Evolutionary conservation across 1,140 invertebrate genomes (phyloP), one percentile per base, ranked within the genome.

Genomic region (Hyposmocoma kahamanoa): DNA sequence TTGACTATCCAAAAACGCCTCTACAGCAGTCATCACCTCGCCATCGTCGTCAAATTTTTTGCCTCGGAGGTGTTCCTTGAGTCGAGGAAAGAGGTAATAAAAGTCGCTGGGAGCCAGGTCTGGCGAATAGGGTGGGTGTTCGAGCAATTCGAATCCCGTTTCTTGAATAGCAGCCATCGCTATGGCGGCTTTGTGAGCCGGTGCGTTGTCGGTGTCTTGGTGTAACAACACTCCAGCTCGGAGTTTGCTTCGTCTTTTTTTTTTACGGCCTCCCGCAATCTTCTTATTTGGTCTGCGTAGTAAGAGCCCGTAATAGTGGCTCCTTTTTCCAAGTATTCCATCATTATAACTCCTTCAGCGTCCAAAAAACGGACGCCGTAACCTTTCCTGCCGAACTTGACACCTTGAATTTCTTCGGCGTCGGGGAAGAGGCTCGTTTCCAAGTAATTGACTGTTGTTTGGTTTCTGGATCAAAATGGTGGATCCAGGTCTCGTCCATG

Each of bases 311-410:
- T 36, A 36, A 30, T 30, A 30, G 28, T 30, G 28, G 28, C 28
- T n/a, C n/a, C 11, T 17, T 36, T 8, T 17, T 17, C 8, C 3
- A 36, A 17, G 15, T 51, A 51, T 28, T 51, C 50, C 28, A 51
- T 41, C 32, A 39, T 36, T 17, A 36, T 17, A n/a, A 36, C 32
- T 22, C 64, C 67, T 44, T 60, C 43, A 19, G 28, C 30, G 62
- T 84, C 65, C 69, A 47, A 69, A 43, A 58, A 70, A 62, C 59
- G 47, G 36, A 43, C 36, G 9, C 41, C 56, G 62, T 54, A n/a
- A 66, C 49, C 47, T 61, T 62, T 19, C 47, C 50, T 28, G 48
- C 63, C 20, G 55, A 73, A 32, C 42, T 41, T 39, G 32, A 22
- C 13, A 48, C 57, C 26, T 76, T 70, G 18, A 41, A 45, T 28